Conservation (phyloP, 2,797 vertebrate genomes). For the Lepidocolaptes lacrymiger region DNA sequence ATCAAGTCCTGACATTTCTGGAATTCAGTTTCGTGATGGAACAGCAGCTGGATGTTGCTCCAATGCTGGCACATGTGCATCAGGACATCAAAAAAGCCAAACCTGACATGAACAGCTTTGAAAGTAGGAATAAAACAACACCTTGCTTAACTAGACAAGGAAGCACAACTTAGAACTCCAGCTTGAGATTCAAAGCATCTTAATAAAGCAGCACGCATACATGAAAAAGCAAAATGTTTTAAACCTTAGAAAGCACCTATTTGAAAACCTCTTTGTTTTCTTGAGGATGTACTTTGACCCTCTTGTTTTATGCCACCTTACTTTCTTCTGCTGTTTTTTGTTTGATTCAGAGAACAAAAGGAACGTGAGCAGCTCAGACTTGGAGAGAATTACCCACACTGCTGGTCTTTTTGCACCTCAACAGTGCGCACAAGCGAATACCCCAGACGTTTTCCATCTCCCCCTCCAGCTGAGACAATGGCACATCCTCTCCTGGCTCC, state of each 20-base stretch:
- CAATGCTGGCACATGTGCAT: neutral
- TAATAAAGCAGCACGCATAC: neutral
- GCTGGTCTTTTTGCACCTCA: neutral
- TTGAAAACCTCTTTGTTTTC: slow-evolving; percentile 6
- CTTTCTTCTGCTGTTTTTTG: neutral
- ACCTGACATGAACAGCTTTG: slow-evolving; percentile 11
- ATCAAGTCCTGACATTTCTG: neutral
- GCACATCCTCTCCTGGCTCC: neutral
- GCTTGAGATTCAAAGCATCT: slow-evolving; percentile 4
- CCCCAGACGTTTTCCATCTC: neutral
- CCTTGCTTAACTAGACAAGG: neutral
- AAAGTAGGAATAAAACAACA: slow-evolving; percentile 47
- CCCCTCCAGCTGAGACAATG: neutral
- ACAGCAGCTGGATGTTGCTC: neutral
- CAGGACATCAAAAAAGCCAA: slow-evolving; percentile 36
- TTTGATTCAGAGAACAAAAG: neutral
- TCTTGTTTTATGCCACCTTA: neutral
- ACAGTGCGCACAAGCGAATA: rapidly evolving
- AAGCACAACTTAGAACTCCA: neutral
- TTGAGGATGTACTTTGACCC: neutral
- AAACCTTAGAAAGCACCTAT: neutral
- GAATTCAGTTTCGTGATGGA: neutral
- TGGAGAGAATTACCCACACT: neutral
- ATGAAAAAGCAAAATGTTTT: neutral
- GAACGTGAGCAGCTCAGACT: rapidly evolving